A percentile compares a stretch with the other conserved stretches of the same genome.
phyloP scores from a whole-genome alignment of 2,888 invertebrate species.

The Lutraria lutraria region DNA sequence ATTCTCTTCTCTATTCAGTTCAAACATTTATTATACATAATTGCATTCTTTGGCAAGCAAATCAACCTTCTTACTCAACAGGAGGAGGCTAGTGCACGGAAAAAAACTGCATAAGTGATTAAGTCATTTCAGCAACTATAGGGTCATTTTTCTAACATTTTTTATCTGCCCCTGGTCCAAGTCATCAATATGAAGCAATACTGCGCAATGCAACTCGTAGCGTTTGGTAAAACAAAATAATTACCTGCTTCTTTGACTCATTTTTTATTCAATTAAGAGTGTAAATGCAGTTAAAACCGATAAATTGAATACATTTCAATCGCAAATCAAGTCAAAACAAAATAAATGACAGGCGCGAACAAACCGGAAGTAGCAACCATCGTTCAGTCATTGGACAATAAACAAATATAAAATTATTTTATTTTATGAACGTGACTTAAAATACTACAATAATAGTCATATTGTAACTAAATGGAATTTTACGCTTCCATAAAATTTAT shows the following conservation, averaged over 20 bases:
- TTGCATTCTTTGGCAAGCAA: too few relatives aligned
- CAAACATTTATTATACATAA: too few relatives aligned
- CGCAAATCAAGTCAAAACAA: conserved; percentile 67
- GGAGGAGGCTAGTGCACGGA: too few relatives aligned
- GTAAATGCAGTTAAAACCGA: not conserved
- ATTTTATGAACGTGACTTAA: not conserved
- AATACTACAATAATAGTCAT: not conserved
- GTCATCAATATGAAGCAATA: not conserved
- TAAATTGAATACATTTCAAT: conserved; percentile 30
- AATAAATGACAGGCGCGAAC: conserved; percentile 64
- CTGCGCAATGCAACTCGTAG: not conserved
- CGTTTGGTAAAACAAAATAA: not conserved
- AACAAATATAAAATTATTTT: not conserved
- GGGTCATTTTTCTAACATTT: not conserved
- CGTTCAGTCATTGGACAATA: conserved; percentile 36
- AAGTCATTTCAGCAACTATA: too few relatives aligned
- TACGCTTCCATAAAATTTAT: not conserved
- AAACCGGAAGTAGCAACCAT: conserved; percentile 55
- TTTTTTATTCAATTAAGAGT: not conserved
- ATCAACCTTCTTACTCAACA: too few relatives aligned
- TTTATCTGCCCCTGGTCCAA: not conserved
- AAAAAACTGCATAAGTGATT: too few relatives aligned
- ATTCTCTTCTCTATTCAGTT: too few relatives aligned
- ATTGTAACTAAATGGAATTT: not conserved
- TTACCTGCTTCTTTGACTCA: conserved; percentile 52